A percentile compares a stretch with the other conserved stretches of the same genome.
These are phyloP conservation scores for Sitophilus oryzae DNA, from an alignment of 1,140 invertebrate species.

Conservation along the genomic window DNA sequence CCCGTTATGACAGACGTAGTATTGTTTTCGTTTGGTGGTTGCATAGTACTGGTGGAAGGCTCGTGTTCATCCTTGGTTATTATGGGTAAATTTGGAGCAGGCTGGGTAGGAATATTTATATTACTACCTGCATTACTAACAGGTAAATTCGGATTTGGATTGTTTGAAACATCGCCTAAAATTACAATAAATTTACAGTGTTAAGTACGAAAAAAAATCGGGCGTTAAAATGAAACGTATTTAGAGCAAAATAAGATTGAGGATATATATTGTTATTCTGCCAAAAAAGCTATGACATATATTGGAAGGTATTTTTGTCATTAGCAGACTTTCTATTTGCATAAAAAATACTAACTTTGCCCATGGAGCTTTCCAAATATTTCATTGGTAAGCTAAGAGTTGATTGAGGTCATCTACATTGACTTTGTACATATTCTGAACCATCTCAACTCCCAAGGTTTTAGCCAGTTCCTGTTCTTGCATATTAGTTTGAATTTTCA, in stretches of 20 bases:
- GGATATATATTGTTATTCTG: too few relatives aligned
- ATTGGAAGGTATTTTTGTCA: too few relatives aligned
- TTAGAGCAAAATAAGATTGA: too few relatives aligned
- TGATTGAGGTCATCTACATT: conserved; percentile 80
- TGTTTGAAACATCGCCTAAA: conserved; percentile 16
- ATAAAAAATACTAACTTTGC: conserved; percentile 51
- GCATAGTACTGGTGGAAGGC: conserved; percentile 45
- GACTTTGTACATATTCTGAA: conserved; percentile 73
- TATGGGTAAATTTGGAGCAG: conserved; percentile 29
- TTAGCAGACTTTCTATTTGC: too few relatives aligned
- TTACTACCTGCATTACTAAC: conserved; percentile 10
- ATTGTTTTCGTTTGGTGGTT: conserved; percentile 40
- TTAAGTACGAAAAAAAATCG: too few relatives aligned
- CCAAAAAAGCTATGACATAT: too few relatives aligned
- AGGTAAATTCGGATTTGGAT: conserved; percentile 7
- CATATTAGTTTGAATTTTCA: conserved; percentile 63
- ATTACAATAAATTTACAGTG: too few relatives aligned
- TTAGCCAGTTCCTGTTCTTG: conserved; percentile 61
- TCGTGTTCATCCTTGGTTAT: conserved; percentile 51
- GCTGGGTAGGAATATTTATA: conserved; percentile 18
- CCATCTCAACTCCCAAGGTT: conserved; percentile 60
- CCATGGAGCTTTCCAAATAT: conserved; percentile 77
- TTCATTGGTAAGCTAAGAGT: conserved; percentile 75
- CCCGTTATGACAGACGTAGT: conserved; percentile 54
- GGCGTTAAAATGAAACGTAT: too few relatives aligned